Evolutionary conservation across 1,140 invertebrate genomes (phyloP).

Genomic region (Penaeus vannamei): DNA sequence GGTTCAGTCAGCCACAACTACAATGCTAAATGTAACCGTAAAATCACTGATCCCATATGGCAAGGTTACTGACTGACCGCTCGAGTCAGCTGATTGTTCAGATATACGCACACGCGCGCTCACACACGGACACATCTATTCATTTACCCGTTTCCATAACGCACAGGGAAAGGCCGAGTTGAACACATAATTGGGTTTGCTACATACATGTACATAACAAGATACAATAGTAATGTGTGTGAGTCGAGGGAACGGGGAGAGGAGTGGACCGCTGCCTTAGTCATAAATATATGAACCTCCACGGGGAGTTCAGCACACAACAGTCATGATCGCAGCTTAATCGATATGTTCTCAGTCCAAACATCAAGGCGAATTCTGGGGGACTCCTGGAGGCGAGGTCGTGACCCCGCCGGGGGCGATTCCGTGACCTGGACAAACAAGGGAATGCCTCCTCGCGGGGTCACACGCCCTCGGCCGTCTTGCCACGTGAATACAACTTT

Average conservation of each 20-base stretch:
- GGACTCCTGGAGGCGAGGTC: conserved; percentile 31
- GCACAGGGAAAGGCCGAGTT: conserved; percentile 37
- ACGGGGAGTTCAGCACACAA: conserved; percentile 29
- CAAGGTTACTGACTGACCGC: background rate
- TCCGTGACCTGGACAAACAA: conserved; percentile 33
- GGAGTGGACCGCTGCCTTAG: background rate
- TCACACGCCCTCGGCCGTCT: background rate
- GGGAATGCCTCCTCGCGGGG: background rate
- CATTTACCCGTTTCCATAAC: conserved; percentile 30
- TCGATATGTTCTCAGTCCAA: conserved; percentile 52
- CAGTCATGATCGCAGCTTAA: conserved; percentile 50
- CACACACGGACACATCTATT: background rate
- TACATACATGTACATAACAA: conserved; percentile 1
- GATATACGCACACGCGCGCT: background rate
- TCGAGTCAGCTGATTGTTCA: background rate
- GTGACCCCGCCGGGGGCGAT: background rate
- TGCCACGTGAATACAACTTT: conserved; percentile 29
- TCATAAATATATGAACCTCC: background rate
- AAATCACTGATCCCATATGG: too few relatives aligned
- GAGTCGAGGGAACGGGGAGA: background rate
- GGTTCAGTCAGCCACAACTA: too few relatives aligned
- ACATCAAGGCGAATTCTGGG: conserved; percentile 40
- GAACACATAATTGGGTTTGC: conserved; percentile 51
- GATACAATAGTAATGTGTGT: background rate
- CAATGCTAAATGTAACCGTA: too few relatives aligned